Conservation (phyloP, 1,140 invertebrate species). For the Drosophila hydei region DNA sequence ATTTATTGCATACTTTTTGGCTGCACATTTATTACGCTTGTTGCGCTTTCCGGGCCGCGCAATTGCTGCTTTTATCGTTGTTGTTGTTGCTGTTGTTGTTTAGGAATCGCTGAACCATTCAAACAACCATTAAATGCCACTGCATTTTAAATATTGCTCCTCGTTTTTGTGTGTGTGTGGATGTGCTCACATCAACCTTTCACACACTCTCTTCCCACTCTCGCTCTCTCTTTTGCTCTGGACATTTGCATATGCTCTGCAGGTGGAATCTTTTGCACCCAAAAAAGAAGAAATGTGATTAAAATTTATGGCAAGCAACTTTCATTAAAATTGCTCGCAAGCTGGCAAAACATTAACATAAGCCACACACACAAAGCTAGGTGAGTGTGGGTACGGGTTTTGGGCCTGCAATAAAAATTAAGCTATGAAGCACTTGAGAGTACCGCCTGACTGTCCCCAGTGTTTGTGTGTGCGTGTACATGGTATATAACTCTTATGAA, state of each 20-base stretch:
- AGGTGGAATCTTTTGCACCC: constrained; percentile 19
- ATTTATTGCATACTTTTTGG: constrained; percentile 82
- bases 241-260: constrained; percentile 1
- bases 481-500: constrained; percentile 58
- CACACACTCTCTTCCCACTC: too few relatives aligned
- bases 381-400: constrained; percentile 7
- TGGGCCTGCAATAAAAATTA: constrained; percentile 67
- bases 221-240: not conserved
- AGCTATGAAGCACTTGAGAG: constrained; percentile 52
- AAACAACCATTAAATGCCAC: constrained; percentile 70
- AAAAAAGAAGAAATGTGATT: constrained; percentile 45
- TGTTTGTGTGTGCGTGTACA: constrained; percentile 8
- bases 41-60: constrained; percentile 59
- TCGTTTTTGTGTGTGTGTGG: not conserved
- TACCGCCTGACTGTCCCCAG: constrained; percentile 9
- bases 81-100: constrained; percentile 57
- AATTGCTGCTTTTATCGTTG: not conserved
- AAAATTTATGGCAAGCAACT: constrained; percentile 58
- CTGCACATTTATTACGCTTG: constrained; percentile 80
- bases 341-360: constrained; percentile 62
- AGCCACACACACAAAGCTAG: constrained; percentile 35
- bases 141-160: constrained; percentile 51
- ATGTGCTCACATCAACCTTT: not conserved
- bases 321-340: constrained; percentile 62
- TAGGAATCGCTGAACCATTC: constrained; percentile 71